These are phyloP conservation scores for Heliconius congener DNA, from an alignment of 1,140 invertebrate species.

Conservation along the genomic window DNA sequence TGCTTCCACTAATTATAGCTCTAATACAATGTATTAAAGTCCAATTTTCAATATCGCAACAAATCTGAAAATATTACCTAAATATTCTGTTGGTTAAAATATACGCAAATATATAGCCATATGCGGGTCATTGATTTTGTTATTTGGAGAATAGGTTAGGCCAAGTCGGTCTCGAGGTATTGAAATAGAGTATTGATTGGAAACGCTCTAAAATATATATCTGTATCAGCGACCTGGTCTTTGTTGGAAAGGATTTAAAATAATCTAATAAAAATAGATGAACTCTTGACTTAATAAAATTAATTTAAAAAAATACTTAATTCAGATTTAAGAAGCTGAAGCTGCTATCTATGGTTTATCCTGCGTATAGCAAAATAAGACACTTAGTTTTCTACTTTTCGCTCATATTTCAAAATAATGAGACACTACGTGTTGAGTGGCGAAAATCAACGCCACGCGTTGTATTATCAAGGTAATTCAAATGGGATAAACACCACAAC, in stretches of 20 bases:
- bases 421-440: too few relatives aligned
- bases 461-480: too few relatives aligned
- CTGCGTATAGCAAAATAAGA: too few relatives aligned
- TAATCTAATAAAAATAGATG: background rate
- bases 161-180: background rate
- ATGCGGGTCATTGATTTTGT: background rate
- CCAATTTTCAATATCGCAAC: background rate
- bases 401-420: too few relatives aligned
- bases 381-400: too few relatives aligned
- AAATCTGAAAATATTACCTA: background rate
- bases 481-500: too few relatives aligned
- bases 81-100: constrained; percentile 1
- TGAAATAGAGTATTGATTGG: background rate
- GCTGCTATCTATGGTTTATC: too few relatives aligned
- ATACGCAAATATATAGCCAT: background rate
- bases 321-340: too few relatives aligned
- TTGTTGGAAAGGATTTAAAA: background rate
- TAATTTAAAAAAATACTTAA: too few relatives aligned
- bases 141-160: background rate
- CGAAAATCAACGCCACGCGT: too few relatives aligned
- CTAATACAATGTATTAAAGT: background rate
- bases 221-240: background rate
- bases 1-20: constrained; percentile 12
- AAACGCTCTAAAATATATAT: background rate
- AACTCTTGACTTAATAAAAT: background rate